Evolutionary conservation across 2,797 vertebrate species (phyloP).

Genomic region (Channallabes apus): DNA sequence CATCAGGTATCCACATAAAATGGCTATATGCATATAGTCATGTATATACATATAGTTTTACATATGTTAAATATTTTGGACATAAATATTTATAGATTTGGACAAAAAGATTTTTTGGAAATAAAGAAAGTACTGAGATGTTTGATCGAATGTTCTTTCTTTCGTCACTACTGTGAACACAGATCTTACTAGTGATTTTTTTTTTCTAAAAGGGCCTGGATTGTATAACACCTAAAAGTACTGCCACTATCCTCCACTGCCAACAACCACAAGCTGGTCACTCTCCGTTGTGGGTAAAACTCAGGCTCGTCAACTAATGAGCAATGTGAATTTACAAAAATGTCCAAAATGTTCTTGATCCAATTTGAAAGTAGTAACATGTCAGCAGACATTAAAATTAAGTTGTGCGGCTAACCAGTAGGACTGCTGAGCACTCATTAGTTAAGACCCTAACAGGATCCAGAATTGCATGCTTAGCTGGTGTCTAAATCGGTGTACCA

Average conservation of each 20-base stretch:
- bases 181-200: neutral
- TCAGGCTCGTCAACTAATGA: constrained; percentile 38
- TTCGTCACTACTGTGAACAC: constrained; percentile 4
- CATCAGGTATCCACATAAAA: neutral
- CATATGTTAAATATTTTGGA: neutral
- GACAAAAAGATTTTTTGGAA: neutral
- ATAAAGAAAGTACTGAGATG: neutral
- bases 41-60: neutral
- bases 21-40: neutral
- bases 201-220: neutral
- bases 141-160: neutral
- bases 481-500: neutral
- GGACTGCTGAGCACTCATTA: constrained; percentile 59
- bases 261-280: neutral
- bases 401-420: constrained; percentile 11
- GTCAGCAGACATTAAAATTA: constrained; percentile 35
- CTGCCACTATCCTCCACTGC: neutral
- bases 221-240: constrained; percentile 19
- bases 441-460: constrained; percentile 64
- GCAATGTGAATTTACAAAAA: constrained; percentile 29
- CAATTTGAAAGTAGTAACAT: constrained; percentile 1
- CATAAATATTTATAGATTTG: no score
- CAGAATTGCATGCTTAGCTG: constrained; percentile 30
- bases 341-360: constrained; percentile 24
- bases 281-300: constrained; percentile 18